Evolutionary conservation across 1,140 invertebrate species (phyloP).

Genomic region (Conopomorpha cramerella): DNA sequence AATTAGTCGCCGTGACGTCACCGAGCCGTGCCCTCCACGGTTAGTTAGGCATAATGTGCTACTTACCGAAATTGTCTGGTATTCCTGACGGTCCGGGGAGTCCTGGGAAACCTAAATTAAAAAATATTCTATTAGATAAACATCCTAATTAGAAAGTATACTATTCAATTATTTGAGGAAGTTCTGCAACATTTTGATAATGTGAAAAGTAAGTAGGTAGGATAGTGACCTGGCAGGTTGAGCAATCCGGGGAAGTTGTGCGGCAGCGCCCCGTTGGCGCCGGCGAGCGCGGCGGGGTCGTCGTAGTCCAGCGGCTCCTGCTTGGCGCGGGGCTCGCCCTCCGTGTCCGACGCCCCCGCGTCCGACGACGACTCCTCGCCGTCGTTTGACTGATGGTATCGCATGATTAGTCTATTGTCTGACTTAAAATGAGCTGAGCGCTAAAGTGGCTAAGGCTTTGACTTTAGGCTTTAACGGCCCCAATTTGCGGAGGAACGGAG

Average conservation of each 20-base stretch:
- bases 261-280: slow-evolving; percentile 67
- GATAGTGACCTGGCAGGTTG: slow-evolving; percentile 34
- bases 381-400: slow-evolving; percentile 40
- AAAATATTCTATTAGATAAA: too few species aligned
- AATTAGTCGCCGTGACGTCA: slow-evolving; percentile 20
- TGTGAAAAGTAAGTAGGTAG: background rate
- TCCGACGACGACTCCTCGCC: slow-evolving; percentile 76
- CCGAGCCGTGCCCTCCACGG: slow-evolving; percentile 17
- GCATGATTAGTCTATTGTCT: slow-evolving; percentile 1
- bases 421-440: too few species aligned
- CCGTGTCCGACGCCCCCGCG: slow-evolving; percentile 69
- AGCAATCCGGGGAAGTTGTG: slow-evolving; percentile 45
- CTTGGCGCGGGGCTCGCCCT: slow-evolving; percentile 62
- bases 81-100: slow-evolving; percentile 84
- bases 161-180: too few species aligned
- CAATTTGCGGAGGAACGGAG: too few species aligned
- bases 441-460: too few species aligned
- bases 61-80: slow-evolving; percentile 85
- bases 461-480: too few species aligned
- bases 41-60: slow-evolving; percentile 8
- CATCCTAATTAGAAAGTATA: too few species aligned
- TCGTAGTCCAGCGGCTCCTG: slow-evolving; percentile 68
- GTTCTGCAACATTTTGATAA: too few species aligned
- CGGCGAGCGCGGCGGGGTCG: slow-evolving; percentile 68
- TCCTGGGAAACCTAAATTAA: slow-evolving; percentile 48